Base-by-base conservation (phyloP, 2,888 invertebrate species). In the Drosophila ustulata region DNA sequence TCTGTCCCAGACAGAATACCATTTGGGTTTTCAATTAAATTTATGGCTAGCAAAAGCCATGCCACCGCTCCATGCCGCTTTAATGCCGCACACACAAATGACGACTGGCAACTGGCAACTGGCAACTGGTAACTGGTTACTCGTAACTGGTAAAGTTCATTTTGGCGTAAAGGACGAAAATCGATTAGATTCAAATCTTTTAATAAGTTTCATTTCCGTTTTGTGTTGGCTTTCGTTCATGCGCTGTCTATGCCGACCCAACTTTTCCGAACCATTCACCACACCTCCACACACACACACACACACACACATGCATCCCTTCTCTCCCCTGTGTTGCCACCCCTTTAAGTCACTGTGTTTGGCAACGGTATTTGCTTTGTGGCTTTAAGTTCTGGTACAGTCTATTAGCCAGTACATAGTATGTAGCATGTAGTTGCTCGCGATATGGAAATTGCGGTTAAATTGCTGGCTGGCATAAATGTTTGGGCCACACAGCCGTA, bases 171-270 rank as follows among this genome's bases (percentile, higher is more conserved):
- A 75, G 81, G 77, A 88, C 78, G 75, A 80, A 81, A 87, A 89
- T 90, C 90, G 89, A 90, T 87, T 89, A 89, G 90, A 89, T 89
- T 89, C 85, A 83, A 90, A 90, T 89, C 90, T 88, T 90, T 89
- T 90, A 90, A 90, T 90, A 89, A 89, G 90, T 89, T 89, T 88
- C 89, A 88, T 89, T 90, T 86, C 81, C 88, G 82, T 80, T 85
- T 85, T 82, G 81, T 82, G 87, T 72, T 83, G 78, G 78, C 82
- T 78, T 83, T 83, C 82, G 84, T 66, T 76, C 67, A 65, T 57
- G 72, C 67, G 57, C 70, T 80, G 72, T 82, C 83, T 83, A 71
- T 65, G 78, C 41, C 68, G 49, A 63, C 61, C 30, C 43, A 63
- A 50, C 41, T 45, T 37, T 62, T 39, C 49, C 61, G 51, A 55